Percentiles rank a stretch among this genome's conserved stretches.
phyloP scores from a whole-genome alignment of 2,113 vertebrate genomes.

The Accipiter virgatus region DNA sequence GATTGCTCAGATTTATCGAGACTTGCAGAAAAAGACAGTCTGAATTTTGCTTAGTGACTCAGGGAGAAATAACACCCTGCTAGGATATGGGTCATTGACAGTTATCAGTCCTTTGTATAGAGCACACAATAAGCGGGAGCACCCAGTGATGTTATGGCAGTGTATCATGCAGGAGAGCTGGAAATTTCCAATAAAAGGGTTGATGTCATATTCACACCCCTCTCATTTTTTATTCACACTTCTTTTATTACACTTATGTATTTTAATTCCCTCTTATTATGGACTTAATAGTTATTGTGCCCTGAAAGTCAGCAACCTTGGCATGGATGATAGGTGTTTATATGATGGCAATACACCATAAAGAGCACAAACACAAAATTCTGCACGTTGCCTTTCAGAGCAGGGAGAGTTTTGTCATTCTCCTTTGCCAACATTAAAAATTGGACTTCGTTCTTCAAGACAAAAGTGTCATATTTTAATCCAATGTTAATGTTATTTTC shows the following conservation, averaged over 20 bases:
- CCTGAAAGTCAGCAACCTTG: background rate
- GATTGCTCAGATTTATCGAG: background rate
- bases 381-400: background rate
- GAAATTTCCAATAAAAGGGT: background rate
- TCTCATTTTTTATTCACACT: background rate
- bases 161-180: background rate
- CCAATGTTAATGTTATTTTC: background rate
- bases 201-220: background rate
- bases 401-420: background rate
- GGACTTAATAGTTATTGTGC: background rate
- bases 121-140: background rate
- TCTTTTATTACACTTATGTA: conserved; percentile 26
- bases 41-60: background rate
- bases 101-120: background rate
- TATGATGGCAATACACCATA: background rate
- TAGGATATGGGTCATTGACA: background rate
- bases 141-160: background rate
- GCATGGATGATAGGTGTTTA: background rate
- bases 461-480: background rate
- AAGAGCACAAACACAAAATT: background rate
- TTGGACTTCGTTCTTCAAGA: background rate
- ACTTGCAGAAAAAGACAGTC: background rate
- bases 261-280: conserved; percentile 47
- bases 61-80: background rate
- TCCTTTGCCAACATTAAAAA: background rate